A percentile compares a stretch with the other conserved stretches of the same genome.
Evolutionary conservation across 2,888 invertebrate genomes (phyloP).

Genomic region (Strigamia transsilvanica): DNA sequence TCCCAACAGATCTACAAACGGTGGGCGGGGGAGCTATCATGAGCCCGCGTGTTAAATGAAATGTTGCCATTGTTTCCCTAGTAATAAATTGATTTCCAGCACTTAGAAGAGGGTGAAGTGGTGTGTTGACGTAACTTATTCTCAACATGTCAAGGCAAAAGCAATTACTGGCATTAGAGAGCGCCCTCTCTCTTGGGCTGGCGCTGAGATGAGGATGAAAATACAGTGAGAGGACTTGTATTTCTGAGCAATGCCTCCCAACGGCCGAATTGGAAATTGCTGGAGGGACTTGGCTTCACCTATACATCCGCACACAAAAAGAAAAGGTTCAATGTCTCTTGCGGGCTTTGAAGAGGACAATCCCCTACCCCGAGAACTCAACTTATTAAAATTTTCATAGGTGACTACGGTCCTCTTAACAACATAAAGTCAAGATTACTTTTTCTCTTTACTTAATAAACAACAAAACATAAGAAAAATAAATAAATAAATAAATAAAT

Average conservation of each 20-base stretch:
- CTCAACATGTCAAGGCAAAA: constrained; percentile 48
- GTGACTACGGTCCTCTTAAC: background rate
- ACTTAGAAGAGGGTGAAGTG: constrained; percentile 18
- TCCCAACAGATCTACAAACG: constrained; percentile 46
- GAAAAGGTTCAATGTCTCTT: constrained; percentile 34
- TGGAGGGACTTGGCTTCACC: constrained; percentile 8
- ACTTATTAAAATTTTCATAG: constrained; percentile 31
- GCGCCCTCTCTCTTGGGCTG: constrained; percentile 26
- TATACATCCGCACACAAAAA: constrained; percentile 12
- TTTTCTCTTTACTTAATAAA: constrained; percentile 2
- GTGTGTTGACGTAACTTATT: constrained; percentile 48
- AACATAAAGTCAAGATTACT: constrained; percentile 9
- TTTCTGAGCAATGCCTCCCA: constrained; percentile 40
- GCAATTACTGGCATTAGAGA: constrained; percentile 50
- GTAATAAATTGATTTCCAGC: constrained; percentile 52
- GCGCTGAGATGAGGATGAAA: constrained; percentile 26
- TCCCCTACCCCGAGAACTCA: background rate
- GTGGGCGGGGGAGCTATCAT: constrained; percentile 32
- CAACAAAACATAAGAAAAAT: background rate
- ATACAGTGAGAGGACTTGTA: constrained; percentile 32
- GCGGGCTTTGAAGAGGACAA: constrained; percentile 11
- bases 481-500: too few species aligned
- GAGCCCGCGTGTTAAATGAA: constrained; percentile 37
- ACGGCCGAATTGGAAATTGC: constrained; percentile 39
- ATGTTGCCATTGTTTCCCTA: constrained; percentile 51